These are phyloP conservation scores for Zosterops borbonicus DNA, from an alignment of 2,113 vertebrate species.

Conservation along the genomic window DNA sequence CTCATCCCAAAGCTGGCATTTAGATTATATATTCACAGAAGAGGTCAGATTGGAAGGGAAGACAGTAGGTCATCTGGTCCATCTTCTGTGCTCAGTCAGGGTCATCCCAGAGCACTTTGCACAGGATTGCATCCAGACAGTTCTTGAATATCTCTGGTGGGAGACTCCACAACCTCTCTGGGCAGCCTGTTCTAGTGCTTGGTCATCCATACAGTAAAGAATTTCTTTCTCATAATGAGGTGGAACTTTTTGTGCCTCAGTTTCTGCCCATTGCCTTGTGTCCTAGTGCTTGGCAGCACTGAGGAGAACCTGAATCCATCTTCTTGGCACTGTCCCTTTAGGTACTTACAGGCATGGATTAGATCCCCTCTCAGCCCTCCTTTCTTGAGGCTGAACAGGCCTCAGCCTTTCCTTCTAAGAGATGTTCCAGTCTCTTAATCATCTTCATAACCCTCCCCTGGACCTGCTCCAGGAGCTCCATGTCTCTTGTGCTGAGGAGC, in stretches of 20 bases:
- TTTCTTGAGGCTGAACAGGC: neutral
- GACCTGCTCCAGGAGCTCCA: neutral
- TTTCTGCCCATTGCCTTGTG: neutral
- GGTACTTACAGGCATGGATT: neutral
- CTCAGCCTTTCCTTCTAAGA: neutral
- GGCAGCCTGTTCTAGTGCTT: neutral
- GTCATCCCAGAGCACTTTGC: neutral
- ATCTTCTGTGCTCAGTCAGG: neutral
- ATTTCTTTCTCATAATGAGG: neutral
- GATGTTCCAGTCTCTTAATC: neutral
- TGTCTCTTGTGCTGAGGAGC: neutral
- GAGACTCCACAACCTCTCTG: neutral
- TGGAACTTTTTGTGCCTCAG: neutral
- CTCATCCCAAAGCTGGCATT: neutral
- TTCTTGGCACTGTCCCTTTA: neutral
- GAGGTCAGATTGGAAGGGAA: neutral
- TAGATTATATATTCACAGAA: neutral
- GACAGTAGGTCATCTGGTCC: neutral
- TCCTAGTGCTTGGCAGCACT: neutral
- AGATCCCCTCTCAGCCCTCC: neutral
- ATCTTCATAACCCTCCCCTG: neutral
- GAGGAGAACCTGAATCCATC: neutral
- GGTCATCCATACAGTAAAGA: neutral
- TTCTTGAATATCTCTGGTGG: neutral
- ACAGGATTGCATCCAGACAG: neutral